Percentiles rank a stretch among this genome's conserved stretches.
Evolutionary conservation across 2,113 vertebrate genomes (phyloP).

Genomic region (Grallaria varia): DNA sequence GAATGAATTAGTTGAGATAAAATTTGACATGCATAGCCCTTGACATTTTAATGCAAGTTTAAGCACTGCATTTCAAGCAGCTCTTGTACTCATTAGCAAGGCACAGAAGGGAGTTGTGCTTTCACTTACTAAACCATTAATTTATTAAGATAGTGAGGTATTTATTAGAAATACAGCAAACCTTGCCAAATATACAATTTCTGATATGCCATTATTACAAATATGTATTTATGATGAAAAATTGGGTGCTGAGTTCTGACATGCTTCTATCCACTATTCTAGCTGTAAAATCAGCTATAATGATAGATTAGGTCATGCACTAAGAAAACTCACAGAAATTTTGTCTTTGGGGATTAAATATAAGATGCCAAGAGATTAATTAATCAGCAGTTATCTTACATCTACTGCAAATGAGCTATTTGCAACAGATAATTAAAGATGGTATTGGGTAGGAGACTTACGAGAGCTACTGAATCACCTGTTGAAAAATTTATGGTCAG

Average conservation of each 20-base stretch:
- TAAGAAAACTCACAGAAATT: neutral
- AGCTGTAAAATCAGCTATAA: neutral
- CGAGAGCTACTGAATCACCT: neutral
- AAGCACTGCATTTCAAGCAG: constrained; percentile 66
- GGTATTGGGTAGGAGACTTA: neutral
- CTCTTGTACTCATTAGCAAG: constrained; percentile 59
- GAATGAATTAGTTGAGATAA: constrained; percentile 59
- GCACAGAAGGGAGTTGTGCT: constrained; percentile 27
- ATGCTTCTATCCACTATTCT: neutral
- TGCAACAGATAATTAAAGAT: constrained; percentile 7
- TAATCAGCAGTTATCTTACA: constrained; percentile 21
- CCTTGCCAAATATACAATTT: neutral
- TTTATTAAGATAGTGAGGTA: constrained; percentile 34
- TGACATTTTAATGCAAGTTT: constrained; percentile 73
- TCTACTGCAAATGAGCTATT: constrained; percentile 22
- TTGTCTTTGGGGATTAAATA: constrained; percentile 2
- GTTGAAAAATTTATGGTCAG: neutral
- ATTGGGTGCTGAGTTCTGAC: neutral
- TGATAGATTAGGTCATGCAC: neutral
- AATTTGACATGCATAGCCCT: constrained; percentile 64
- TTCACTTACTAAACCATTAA: constrained; percentile 49
- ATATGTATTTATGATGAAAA: neutral
- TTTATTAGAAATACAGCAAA: constrained; percentile 51
- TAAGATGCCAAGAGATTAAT: constrained; percentile 11
- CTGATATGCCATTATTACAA: neutral